phyloP scores from a whole-genome alignment of 2,113 vertebrate genomes.

The Pseudorectes ferrugineus region DNA sequence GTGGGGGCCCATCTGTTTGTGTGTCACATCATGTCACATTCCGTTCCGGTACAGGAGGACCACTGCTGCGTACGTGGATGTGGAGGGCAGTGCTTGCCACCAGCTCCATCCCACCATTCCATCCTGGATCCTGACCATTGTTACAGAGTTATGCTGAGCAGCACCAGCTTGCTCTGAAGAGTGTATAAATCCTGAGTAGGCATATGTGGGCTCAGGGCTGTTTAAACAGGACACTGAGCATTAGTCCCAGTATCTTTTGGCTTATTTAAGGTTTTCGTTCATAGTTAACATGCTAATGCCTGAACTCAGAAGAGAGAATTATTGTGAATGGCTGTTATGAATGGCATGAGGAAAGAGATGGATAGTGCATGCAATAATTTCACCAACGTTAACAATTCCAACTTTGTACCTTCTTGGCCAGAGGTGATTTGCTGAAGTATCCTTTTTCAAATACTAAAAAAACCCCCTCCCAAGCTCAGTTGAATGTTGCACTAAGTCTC shows the following conservation, averaged over 20 bases:
- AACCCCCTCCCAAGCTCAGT: fast-evolving
- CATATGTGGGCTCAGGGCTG: background rate
- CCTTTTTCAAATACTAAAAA: background rate
- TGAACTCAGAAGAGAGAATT: background rate
- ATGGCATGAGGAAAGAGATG: background rate
- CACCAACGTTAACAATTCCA: background rate
- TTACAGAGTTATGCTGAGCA: background rate
- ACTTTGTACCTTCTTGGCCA: background rate
- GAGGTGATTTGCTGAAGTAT: background rate
- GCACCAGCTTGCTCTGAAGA: background rate
- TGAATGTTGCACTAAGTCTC: background rate
- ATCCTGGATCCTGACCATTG: background rate
- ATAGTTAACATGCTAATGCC: background rate
- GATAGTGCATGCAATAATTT: background rate
- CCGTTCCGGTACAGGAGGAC: background rate
- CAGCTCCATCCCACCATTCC: background rate
- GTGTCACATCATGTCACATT: fast-evolving
- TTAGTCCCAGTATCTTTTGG: background rate
- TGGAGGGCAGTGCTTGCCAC: background rate
- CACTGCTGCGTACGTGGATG: fast-evolving
- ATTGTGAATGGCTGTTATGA: background rate
- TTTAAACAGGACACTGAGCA: background rate
- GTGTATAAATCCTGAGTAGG: background rate
- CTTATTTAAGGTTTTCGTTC: background rate
- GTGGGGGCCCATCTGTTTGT: background rate